Percentiles rank a stretch among this genome's conserved stretches.
Evolutionary conservation across 1,140 invertebrate species (phyloP).

Genomic region (Mizuhopecten yessoensis): DNA sequence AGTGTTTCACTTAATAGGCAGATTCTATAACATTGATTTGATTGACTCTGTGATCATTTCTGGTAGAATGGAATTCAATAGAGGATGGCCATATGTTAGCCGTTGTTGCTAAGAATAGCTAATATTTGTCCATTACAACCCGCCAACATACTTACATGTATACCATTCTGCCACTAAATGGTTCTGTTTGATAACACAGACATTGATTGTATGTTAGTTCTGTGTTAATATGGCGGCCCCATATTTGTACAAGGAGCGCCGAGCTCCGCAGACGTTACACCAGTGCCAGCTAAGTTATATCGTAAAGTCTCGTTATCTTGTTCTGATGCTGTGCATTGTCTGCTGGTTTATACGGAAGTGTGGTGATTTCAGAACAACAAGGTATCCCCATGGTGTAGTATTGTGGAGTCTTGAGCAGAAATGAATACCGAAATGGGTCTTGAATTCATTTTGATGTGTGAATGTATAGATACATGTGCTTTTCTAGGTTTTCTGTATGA

Average conservation of each 20-base stretch:
- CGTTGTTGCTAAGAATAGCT: background rate
- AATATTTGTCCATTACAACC: background rate
- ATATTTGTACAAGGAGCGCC: background rate
- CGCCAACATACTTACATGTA: background rate
- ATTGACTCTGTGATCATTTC: background rate
- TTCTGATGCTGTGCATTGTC: constrained; percentile 7
- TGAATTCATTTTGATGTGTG: background rate
- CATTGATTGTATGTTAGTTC: background rate
- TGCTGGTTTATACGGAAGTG: constrained; percentile 1
- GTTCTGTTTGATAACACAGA: too few species aligned
- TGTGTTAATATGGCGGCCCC: background rate
- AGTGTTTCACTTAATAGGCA: background rate
- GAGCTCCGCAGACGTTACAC: background rate
- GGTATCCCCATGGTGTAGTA: background rate
- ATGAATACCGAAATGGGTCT: background rate
- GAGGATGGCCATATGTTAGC: background rate
- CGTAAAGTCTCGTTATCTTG: background rate
- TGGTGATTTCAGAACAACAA: background rate
- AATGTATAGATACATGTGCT: constrained; percentile 26
- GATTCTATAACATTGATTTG: background rate
- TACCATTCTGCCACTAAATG: too few species aligned
- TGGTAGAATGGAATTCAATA: background rate
- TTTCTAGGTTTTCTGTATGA: constrained; percentile 21
- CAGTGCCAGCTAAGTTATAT: background rate
- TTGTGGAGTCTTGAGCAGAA: background rate